Evolutionary conservation across 2,797 vertebrate species (phyloP), one percentile per base, ranked within the genome.

Genomic region (Etheostoma perlongum): DNA sequence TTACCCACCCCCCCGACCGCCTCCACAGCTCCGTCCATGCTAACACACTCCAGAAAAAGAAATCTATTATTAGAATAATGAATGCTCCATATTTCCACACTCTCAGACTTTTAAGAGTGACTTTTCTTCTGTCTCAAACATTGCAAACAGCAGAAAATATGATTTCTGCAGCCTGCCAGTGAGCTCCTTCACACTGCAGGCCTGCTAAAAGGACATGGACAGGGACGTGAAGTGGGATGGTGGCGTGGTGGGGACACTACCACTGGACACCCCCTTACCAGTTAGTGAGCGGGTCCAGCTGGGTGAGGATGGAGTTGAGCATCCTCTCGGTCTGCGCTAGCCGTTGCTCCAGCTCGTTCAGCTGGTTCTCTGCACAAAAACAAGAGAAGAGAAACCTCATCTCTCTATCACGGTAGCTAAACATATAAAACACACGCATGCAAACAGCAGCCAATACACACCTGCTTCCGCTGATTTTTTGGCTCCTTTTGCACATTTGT

Each of bases 231-330:
- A 19, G 10, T 30, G 21, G 46, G n/a, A 33, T 79, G 58, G 25
- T 5, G 36, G 15, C 10, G 5, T 18, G 13, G 21, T 11, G 19
- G 15, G 36, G 19, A 19, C 33, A 25, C 48, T 1, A 27, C 57
- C 47, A 5, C 13, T 6, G 14, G 2, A 44, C 13, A 14, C 8
- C 53, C 53, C 95, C 96, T 40, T 84, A 97, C 97, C 97, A 97
- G 91, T 95, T 97, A 18, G 97, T 97, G 67, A 98, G 91, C 5
- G 97, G 97, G 88, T 98, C 97, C 82, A 98, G 91, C 80, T 97
- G 97, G 18, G 95, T 97, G 73, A 97, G 93, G 85, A 98, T 96
- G 66, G 97, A 97, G 88, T 97, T 97, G 30, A 98, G 92, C 97
- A 97, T 97, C 91, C 94, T 95, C 85, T 98, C 97, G 0, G 97